Evolutionary conservation across 1,140 invertebrate genomes (phyloP), one percentile per base, ranked within the genome.

Genomic region (Schlechtendalia chinensis): DNA sequence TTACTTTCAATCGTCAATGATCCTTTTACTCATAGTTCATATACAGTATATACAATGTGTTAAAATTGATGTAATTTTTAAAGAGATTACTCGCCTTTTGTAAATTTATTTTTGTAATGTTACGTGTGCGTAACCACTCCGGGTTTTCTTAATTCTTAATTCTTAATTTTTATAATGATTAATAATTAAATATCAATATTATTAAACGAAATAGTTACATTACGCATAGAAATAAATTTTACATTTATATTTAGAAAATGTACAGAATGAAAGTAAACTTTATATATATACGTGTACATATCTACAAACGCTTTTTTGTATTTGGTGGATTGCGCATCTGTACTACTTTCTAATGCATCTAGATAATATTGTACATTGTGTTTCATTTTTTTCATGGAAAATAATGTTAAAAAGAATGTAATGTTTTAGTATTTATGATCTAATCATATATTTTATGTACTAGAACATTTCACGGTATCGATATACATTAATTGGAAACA

Each of bases 311-410:
- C 29, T 72, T 63, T 72, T 50, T 53, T 54, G 69, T 72, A 72
- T 72, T 72, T 72, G 47, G 50, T 6, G 50, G 24, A 54, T 72
- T 72, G 69, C 54, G 4, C 67, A 6, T 63, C 12, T 54, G 69
- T 29, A 39, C 50, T 72, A 72, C 69, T 72, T 72, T 72, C 69
- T 72, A 72, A 72, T 72, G 29, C 19, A 72, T 29, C 47, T 72
- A 54, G 69, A 54, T 72, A 24, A n/a, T 53, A 71, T 24, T 29
- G 24, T 45, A 29, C 47, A 72, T 72, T 72, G 50, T 54, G 53
- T 54, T 72, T 72, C 53, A 39, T 39, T 39, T 72, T 72, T 72
- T 27, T n/a, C 17, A 32, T 12, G 50, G 29, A 72, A 29, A 72
- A 72, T 72, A 6, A 50, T 50, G 1, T 50, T 17, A 69, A 50